phyloP scores from a whole-genome alignment of 2,888 invertebrate species.

The Rhagonycha fulva region DNA sequence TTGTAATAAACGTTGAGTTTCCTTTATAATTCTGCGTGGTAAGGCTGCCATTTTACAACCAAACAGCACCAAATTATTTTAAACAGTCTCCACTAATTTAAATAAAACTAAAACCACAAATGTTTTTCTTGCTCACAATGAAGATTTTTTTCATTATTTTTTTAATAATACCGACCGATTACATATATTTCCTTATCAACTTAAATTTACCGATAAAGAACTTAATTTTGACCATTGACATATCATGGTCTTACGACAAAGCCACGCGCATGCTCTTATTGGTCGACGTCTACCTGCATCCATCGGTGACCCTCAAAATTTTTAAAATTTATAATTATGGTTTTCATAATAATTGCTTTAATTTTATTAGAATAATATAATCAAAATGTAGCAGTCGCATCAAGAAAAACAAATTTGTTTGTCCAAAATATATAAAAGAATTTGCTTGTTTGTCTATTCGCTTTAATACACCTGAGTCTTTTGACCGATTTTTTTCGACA shows the following conservation, averaged over 20 bases:
- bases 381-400: too few relatives aligned
- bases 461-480: too few relatives aligned
- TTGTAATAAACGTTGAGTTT: constrained; percentile 96
- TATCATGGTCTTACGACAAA: neutral
- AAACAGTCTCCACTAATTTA: neutral
- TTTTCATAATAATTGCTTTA: too few relatives aligned
- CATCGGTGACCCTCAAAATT: neutral
- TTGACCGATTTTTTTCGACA: too few relatives aligned
- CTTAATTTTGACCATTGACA: constrained; percentile 20
- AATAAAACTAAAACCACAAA: neutral
- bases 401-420: too few relatives aligned
- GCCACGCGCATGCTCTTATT: constrained; percentile 5
- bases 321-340: too few relatives aligned
- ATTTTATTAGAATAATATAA: too few relatives aligned
- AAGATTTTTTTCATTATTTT: neutral
- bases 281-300: neutral
- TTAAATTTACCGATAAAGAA: constrained; percentile 22
- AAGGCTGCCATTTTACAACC: constrained; percentile 77
- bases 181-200: neutral
- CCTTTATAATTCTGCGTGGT: constrained; percentile 94
- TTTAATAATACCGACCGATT: neutral
- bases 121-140: neutral
- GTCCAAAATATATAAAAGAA: too few relatives aligned
- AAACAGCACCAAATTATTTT: neutral
- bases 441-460: too few relatives aligned